A percentile compares a stretch with the other conserved stretches of the same genome.
Conservation (phyloP, 1,140 invertebrate genomes). For the Aphidius gifuensis region DNA sequence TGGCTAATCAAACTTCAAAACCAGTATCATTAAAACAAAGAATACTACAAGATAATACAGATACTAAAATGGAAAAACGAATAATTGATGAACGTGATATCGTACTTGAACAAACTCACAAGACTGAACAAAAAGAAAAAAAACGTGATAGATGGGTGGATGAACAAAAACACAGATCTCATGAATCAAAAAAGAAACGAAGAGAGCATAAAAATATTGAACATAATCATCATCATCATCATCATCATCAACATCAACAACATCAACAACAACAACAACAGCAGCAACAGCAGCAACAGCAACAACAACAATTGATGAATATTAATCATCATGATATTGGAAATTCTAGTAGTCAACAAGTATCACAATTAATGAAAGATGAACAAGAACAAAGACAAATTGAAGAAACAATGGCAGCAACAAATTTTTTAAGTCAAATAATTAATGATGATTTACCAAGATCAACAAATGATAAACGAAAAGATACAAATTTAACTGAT, state of each 20-base stretch:
- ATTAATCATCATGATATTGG: conserved; percentile 27
- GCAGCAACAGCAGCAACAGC: no score
- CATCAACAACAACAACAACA: no score
- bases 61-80: conserved; percentile 27
- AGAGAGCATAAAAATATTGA: conserved; percentile 37
- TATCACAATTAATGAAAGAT: conserved; percentile 35
- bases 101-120: conserved; percentile 21
- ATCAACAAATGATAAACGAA: conserved; percentile 32
- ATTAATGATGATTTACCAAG: conserved; percentile 45
- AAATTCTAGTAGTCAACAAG: conserved; percentile 21
- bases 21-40: conserved; percentile 36
- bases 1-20: conserved; percentile 23
- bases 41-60: conserved; percentile 32
- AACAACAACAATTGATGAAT: background rate
- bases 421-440: conserved; percentile 54
- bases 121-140: conserved; percentile 40
- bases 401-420: conserved; percentile 52
- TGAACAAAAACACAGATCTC: conserved; percentile 36
- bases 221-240: conserved; percentile 11
- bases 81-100: conserved; percentile 26
- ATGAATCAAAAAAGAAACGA: conserved; percentile 37
- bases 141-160: conserved; percentile 41
- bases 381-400: conserved; percentile 49
- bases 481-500: conserved; percentile 32
- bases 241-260: no score